Evolutionary conservation across 1,140 invertebrate genomes (phyloP).

Genomic region (Agrypnia vestita): DNA sequence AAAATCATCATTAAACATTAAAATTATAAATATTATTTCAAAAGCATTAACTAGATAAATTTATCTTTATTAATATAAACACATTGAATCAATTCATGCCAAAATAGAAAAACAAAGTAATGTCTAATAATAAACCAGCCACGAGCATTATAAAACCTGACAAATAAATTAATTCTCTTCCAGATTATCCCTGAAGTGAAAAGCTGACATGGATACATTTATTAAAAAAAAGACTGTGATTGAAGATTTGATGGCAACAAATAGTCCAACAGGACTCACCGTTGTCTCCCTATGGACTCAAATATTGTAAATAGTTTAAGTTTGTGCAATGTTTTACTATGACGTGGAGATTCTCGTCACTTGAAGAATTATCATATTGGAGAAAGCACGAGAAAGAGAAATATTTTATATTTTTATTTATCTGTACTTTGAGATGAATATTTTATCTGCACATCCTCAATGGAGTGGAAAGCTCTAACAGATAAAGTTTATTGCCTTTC

Average conservation of each 20-base stretch:
- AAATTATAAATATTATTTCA: not conserved
- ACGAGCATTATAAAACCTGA: not conserved
- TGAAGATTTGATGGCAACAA: too few species aligned
- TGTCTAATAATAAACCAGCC: not conserved
- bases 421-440: too few species aligned
- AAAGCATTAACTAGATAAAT: not conserved
- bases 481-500: too few species aligned
- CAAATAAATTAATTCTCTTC: not conserved
- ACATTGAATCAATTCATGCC: not conserved
- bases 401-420: too few species aligned
- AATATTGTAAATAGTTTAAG: not conserved
- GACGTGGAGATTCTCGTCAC: not conserved
- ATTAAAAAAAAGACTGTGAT: too few species aligned
- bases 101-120: not conserved
- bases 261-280: not conserved
- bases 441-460: too few species aligned
- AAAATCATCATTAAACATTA: not conserved
- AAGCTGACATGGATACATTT: not conserved
- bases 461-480: too few species aligned
- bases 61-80: not conserved
- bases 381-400: too few species aligned
- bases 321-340: not conserved
- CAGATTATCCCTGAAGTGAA: slow-evolving; percentile 31
- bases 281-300: not conserved
- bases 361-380: not conserved